A percentile compares a stretch with the other conserved stretches of the same genome.
phyloP scores from a whole-genome alignment of 2,888 invertebrate genomes.

The Thymelicus lineola region DNA sequence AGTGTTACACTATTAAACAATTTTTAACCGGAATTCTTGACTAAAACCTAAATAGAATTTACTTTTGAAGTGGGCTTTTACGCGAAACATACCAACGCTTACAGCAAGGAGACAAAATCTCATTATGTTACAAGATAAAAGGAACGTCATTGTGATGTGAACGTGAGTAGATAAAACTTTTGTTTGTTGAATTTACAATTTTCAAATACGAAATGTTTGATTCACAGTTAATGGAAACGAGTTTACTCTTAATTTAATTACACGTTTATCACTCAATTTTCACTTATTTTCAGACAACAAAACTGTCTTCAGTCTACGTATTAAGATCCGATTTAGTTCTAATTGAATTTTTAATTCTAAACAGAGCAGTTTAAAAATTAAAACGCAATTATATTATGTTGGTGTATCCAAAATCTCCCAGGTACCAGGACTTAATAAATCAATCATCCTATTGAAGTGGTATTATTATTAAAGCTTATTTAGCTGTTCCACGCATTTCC shows the following conservation, averaged over 20 bases:
- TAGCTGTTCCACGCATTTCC: conserved; percentile 6
- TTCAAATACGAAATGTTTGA: background rate
- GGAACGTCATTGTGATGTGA: conserved; percentile 14
- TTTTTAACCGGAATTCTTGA: conserved; percentile 4
- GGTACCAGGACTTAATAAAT: background rate
- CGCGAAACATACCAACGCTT: background rate
- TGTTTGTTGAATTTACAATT: background rate
- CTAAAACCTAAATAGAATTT: conserved; percentile 28
- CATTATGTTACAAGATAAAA: conserved; percentile 27
- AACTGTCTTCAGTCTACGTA: too few relatives aligned
- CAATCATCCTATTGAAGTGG: background rate
- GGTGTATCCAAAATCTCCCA: too few relatives aligned
- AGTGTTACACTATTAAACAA: too few relatives aligned
- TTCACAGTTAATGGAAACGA: too few relatives aligned
- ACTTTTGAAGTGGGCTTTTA: conserved; percentile 22
- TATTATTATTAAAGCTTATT: background rate
- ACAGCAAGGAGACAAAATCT: conserved; percentile 11
- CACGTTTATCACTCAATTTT: too few relatives aligned
- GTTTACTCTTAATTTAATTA: too few relatives aligned
- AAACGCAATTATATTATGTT: too few relatives aligned
- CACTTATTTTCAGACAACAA: too few relatives aligned
- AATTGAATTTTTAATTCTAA: too few relatives aligned
- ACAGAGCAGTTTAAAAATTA: too few relatives aligned
- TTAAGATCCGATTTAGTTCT: too few relatives aligned
- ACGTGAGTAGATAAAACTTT: conserved; percentile 12